Evolutionary conservation across 2,888 invertebrate species (phyloP), one percentile per base, ranked within the genome.

Genomic region (Meteorus colon): DNA sequence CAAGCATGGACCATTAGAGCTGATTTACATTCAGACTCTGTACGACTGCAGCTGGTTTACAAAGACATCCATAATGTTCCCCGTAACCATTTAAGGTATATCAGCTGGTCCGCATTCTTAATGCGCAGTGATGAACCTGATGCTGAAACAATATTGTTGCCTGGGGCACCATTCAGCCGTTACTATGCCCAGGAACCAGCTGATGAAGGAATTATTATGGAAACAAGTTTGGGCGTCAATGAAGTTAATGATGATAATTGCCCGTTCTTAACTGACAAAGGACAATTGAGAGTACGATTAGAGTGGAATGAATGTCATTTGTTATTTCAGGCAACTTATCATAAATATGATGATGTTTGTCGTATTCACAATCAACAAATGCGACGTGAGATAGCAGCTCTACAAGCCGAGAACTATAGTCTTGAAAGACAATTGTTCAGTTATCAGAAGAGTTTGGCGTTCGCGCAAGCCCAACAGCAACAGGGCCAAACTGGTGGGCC

Each of bases 261-360:
- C 88, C 92, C 93, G 65, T 95, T 93, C 87, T 89, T 95, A 82
- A 94, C 94, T 80, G 92, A 94, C 76, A 94, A 94, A 79, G 94
- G 94, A 68, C 94, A 94, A 83, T 91, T 96, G 69, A 92, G 94
- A 24, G 93, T 96, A 31, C 94, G 96, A 81, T 92, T 96, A 69
- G 96, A 96, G 86, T 96, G 96, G 96, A 93, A 94, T 84, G 95
- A 96, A 88, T 94, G 95, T 71, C 94, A 95, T 85, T 91, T 96
- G 74, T 92, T 96, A 76, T 95, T 95, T 89, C 94, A 95, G 89
- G 94, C 95, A 78, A 94, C 94, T 78, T 96, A 96, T 89, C 95
- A 95, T 90, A 94, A 94, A 86, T 95, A 95, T 88, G 96, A 96
- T 88, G 96, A 96, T 89, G 93, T 96, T 63, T 93, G 94, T 84